Evolutionary conservation across 1,140 invertebrate genomes (phyloP).

Genomic region (Metaphire vulgaris): DNA sequence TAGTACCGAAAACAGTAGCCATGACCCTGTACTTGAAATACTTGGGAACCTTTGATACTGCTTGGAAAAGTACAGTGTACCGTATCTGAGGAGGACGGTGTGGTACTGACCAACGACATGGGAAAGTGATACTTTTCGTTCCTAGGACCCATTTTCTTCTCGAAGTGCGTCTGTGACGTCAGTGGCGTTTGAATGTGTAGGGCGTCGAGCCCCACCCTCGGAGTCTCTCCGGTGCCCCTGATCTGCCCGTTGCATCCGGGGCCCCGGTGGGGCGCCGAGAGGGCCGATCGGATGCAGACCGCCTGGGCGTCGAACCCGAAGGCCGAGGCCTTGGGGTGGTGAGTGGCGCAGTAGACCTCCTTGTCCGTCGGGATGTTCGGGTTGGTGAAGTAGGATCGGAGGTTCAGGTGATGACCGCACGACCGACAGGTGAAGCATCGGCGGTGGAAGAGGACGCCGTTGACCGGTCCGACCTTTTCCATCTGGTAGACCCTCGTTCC

Average conservation of each 20-base stretch:
- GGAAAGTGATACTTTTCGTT: slow-evolving; percentile 14
- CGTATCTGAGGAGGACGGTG: too few relatives aligned
- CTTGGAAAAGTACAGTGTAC: too few relatives aligned
- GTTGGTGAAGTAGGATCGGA: slow-evolving; percentile 99
- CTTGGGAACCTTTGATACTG: too few relatives aligned
- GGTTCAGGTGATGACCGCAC: slow-evolving; percentile 84
- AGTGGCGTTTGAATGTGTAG: slow-evolving; percentile 69
- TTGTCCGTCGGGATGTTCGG: slow-evolving; percentile 90
- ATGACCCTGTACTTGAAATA: too few relatives aligned
- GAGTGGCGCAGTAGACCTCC: slow-evolving; percentile 92
- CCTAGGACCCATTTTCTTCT: slow-evolving; percentile 21
- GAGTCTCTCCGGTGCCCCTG: slow-evolving; percentile 51
- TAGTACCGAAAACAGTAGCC: too few relatives aligned
- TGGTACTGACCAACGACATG: slow-evolving; percentile 38
- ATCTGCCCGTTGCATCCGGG: slow-evolving; percentile 39
- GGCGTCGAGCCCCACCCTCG: slow-evolving; percentile 72
- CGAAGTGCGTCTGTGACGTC: slow-evolving; percentile 14
- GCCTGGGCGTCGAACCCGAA: slow-evolving; percentile 75
- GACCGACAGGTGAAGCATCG: slow-evolving; percentile 91
- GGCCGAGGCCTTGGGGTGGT: slow-evolving; percentile 88
- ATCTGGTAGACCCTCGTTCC: slow-evolving; percentile 55
- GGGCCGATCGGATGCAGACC: slow-evolving; percentile 69
- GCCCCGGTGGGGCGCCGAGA: slow-evolving; percentile 54
- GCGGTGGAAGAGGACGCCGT: slow-evolving; percentile 95
- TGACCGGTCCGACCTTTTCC: slow-evolving; percentile 82